Evolutionary conservation across 2,113 vertebrate species (phyloP), one percentile per base, ranked within the genome.

Genomic region (Agelaius phoeniceus): DNA sequence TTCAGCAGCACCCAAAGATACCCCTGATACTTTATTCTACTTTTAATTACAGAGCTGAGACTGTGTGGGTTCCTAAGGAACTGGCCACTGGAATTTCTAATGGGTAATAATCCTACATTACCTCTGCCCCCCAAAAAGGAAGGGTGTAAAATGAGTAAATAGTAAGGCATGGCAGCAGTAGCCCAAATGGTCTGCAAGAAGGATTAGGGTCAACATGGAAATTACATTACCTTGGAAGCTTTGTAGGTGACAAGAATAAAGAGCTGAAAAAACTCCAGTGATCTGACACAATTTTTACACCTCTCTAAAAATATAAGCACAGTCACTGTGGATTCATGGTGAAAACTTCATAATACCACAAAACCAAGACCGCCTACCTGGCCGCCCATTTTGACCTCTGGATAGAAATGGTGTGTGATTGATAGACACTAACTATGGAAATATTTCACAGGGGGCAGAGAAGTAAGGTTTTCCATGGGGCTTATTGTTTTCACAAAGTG

Each of bases 51-150:
- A 77, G 23, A 86, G 13, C 14, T 74, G 26, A 51, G 10, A 77
- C 23, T 84, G 5, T 6, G 18, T 6, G 5, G 2, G 1, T 27
- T 94, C 39, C 43, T 55, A 58, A 49, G 22, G 30, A 74, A 59
- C 27, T 24, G 27, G 12, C 33, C 9, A 28, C 9, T 75, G 44
- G 33, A 84, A 72, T 58, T 76, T 58, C 51, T 76, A 35, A 17
- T 18, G 11, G 46, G 41, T n/a, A 21, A 81, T 63, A 63, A 51
- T 26, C 16, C 16, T 57, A 20, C 16, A 5, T 46, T 46, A 9
- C 3, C 30, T 1, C 2, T 0, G 4, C 3, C 18, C 20, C 1
- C 0, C 0, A 35, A 52, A 59, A 77, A 15, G 12, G 37, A 86
- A 73, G 7, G 14, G 2, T 55, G 6, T 67, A 65, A 71, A 87